Evolutionary conservation across 2,888 invertebrate genomes (phyloP).

Genomic region (Peribatodes rhomboidaria): DNA sequence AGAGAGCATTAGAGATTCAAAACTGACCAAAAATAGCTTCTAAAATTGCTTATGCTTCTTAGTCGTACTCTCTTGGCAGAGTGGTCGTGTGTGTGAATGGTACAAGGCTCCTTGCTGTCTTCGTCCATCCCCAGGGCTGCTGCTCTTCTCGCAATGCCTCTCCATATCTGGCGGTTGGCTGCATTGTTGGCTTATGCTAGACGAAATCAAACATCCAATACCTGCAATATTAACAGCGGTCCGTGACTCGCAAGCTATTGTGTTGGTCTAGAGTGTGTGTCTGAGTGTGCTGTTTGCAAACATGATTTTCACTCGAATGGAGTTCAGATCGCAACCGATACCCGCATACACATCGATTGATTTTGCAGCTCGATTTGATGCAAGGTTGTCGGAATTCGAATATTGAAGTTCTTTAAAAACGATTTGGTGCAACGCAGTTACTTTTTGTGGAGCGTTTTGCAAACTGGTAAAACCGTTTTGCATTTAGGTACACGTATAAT

Average conservation of each 20-base stretch:
- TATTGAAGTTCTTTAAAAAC: slow-evolving; percentile 14
- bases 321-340: slow-evolving; percentile 33
- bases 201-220: slow-evolving; percentile 22
- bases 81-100: too few species aligned
- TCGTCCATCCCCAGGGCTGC: too few species aligned
- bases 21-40: background rate
- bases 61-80: too few species aligned
- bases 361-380: slow-evolving; percentile 30
- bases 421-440: slow-evolving; percentile 4
- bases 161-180: too few species aligned
- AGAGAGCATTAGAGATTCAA: too few species aligned
- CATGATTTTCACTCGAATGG: slow-evolving; percentile 50
- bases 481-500: too few species aligned
- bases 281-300: slow-evolving; percentile 62
- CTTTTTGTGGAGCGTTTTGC: background rate
- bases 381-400: slow-evolving; percentile 22
- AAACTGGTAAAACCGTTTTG: too few species aligned
- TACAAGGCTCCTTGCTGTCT: too few species aligned
- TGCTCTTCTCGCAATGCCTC: too few species aligned
- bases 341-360: slow-evolving; percentile 30
- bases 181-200: too few species aligned
- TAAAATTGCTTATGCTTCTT: background rate
- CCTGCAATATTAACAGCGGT: slow-evolving; percentile 49
- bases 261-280: slow-evolving; percentile 53
- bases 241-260: slow-evolving; percentile 55